These are phyloP conservation scores for Nyctibius grandis DNA, from an alignment of 2,797 vertebrate genomes.

Conservation along the genomic window DNA sequence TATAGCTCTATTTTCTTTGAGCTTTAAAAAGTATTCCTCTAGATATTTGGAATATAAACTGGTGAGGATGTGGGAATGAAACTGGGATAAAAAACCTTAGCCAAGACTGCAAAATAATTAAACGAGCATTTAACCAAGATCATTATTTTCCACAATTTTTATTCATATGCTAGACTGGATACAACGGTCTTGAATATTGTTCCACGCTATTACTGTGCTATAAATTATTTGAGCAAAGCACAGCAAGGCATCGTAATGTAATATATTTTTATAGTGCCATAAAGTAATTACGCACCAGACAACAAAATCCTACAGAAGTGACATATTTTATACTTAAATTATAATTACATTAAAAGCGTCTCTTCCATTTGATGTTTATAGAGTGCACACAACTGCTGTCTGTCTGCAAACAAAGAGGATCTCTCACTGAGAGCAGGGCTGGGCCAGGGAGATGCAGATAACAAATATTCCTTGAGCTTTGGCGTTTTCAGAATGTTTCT, in stretches of 20 bases:
- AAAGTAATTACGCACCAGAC: conserved; percentile 50
- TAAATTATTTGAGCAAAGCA: conserved; percentile 61
- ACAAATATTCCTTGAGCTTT: not conserved
- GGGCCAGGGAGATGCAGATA: not conserved
- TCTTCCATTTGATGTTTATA: conserved; percentile 15
- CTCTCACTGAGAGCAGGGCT: not conserved
- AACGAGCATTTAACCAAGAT: conserved; percentile 17
- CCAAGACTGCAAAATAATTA: not conserved
- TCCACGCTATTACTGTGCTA: conserved; percentile 49
- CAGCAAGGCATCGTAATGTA: conserved; percentile 21
- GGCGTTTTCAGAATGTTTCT: not conserved
- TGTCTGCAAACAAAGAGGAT: not conserved
- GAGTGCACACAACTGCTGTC: not conserved
- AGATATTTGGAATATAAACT: not conserved
- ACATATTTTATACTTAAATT: conserved; percentile 64
- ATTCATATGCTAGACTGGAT: conserved; percentile 21
- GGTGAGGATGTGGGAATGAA: not conserved
- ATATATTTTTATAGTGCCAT: conserved; percentile 35
- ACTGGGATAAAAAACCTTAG: not conserved
- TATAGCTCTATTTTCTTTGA: not conserved
- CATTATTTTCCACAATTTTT: conserved; percentile 30
- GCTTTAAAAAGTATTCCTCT: not conserved
- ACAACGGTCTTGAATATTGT: conserved; percentile 50
- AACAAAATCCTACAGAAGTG: conserved; percentile 37
- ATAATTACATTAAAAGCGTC: conserved; percentile 59